Conservation (phyloP, 1,140 invertebrate species). For the Chymomyza costata region DNA sequence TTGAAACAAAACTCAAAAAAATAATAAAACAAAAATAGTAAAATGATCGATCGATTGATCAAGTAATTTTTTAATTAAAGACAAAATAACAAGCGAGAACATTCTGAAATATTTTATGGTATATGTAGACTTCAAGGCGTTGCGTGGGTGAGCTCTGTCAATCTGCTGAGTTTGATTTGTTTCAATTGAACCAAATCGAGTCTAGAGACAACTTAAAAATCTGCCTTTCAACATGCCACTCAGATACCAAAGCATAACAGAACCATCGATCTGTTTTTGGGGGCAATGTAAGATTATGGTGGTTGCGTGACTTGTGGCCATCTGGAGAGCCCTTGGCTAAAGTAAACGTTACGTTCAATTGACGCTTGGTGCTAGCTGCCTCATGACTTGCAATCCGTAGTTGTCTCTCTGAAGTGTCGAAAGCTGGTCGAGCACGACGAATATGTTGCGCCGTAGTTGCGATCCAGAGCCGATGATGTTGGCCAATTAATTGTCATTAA, state of each 20-base stretch:
- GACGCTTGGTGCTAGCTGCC: conserved; percentile 20
- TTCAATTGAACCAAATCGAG: conserved; percentile 65
- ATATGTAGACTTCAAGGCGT: too few relatives aligned
- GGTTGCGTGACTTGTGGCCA: conserved; percentile 64
- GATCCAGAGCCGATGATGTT: conserved; percentile 50
- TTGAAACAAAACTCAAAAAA: too few relatives aligned
- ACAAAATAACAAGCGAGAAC: too few relatives aligned
- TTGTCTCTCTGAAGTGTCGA: conserved; percentile 8
- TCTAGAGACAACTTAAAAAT: conserved; percentile 1
- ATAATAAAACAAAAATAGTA: too few relatives aligned
- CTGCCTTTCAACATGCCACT: conserved; percentile 32
- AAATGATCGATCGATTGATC: too few relatives aligned
- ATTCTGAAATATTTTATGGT: too few relatives aligned
- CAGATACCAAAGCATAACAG: conserved; percentile 31
- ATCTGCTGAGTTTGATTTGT: conserved; percentile 16
- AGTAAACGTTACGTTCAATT: conserved; percentile 7
- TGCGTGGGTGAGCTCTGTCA: too few relatives aligned
- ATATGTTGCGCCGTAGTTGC: not conserved
- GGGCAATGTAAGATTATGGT: conserved; percentile 49
- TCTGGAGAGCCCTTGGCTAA: conserved; percentile 33
- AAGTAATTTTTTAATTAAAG: too few relatives aligned
- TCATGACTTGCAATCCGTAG: conserved; percentile 10
- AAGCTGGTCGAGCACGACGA: not conserved
- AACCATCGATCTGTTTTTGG: conserved; percentile 13
- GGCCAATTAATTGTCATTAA: conserved; percentile 72